A percentile compares a stretch with the other conserved stretches of the same genome.
Evolutionary conservation across 2,888 invertebrate species (phyloP).

Genomic region (Cylloceria caligata): DNA sequence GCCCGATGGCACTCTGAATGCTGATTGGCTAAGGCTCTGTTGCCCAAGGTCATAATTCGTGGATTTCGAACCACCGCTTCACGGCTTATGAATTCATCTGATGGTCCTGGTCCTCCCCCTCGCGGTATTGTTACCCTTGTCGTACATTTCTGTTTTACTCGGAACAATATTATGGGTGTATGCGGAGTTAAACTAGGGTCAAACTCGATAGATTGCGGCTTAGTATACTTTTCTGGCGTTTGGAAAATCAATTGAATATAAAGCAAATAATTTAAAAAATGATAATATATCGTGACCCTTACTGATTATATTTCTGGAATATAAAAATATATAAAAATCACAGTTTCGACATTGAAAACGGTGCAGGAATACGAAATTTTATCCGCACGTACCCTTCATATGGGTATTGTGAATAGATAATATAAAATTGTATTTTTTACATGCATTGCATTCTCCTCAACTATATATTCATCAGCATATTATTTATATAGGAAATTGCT

Average conservation of each 20-base stretch:
- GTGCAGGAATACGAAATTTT: background rate
- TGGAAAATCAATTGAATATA: too few species aligned
- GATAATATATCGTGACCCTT: too few species aligned
- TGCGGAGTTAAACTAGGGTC: background rate
- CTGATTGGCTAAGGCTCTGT: background rate
- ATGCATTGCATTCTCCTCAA: background rate
- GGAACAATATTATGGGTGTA: background rate
- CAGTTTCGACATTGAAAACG: background rate
- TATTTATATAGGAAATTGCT: slow-evolving; percentile 5
- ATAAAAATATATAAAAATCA: background rate
- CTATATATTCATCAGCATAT: slow-evolving; percentile 3
- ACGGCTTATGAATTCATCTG: background rate
- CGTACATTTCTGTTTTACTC: background rate
- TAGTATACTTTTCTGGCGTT: too few species aligned
- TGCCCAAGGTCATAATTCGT: background rate
- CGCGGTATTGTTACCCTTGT: background rate
- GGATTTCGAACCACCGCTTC: background rate
- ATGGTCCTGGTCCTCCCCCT: background rate
- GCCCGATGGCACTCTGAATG: background rate
- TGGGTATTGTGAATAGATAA: background rate
- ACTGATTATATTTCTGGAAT: background rate
- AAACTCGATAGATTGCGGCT: background rate
- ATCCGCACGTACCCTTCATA: background rate
- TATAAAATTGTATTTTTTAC: slow-evolving; percentile 9
- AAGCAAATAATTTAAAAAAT: too few species aligned